phyloP scores from a whole-genome alignment of 2,888 invertebrate genomes.

The Nemurella pictetii region DNA sequence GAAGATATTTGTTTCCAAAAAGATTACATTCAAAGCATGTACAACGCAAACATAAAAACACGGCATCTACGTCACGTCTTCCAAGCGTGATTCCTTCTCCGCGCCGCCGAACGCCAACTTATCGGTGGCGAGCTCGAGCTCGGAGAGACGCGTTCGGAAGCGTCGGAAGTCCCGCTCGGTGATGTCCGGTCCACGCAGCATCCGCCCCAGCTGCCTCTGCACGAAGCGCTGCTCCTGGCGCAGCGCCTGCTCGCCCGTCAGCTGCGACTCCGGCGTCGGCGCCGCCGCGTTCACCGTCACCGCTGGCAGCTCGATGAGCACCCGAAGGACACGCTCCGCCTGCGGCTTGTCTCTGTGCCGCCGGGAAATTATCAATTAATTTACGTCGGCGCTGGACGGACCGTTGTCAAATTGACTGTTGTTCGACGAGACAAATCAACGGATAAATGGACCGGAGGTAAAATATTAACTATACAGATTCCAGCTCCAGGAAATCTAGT shows the following conservation, averaged over 20 bases:
- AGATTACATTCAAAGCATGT: too few species aligned
- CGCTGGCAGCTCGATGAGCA: background rate
- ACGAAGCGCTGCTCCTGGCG: background rate
- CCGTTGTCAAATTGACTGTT: too few species aligned
- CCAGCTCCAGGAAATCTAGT: too few species aligned
- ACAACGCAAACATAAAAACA: too few species aligned
- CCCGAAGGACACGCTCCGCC: background rate
- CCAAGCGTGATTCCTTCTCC: too few species aligned
- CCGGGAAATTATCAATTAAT: too few species aligned
- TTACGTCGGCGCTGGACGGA: too few species aligned
- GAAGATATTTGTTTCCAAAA: too few species aligned
- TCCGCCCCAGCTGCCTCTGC: background rate
- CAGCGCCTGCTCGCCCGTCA: background rate
- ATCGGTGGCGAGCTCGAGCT: conserved; percentile 3
- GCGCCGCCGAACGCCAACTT: background rate
- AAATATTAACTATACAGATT: too few species aligned
- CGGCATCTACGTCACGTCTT: too few species aligned
- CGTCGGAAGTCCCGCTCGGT: background rate
- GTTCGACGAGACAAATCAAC: too few species aligned
- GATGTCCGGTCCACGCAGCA: background rate
- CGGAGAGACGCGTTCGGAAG: background rate
- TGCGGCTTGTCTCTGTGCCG: background rate
- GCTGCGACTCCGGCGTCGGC: background rate
- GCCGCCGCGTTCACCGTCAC: background rate
- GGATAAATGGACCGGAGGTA: too few species aligned